Percentiles rank a stretch among this genome's conserved stretches.
These are phyloP conservation scores for Sitta europaea DNA, from an alignment of 2,113 vertebrate species.

Conservation along the genomic window DNA sequence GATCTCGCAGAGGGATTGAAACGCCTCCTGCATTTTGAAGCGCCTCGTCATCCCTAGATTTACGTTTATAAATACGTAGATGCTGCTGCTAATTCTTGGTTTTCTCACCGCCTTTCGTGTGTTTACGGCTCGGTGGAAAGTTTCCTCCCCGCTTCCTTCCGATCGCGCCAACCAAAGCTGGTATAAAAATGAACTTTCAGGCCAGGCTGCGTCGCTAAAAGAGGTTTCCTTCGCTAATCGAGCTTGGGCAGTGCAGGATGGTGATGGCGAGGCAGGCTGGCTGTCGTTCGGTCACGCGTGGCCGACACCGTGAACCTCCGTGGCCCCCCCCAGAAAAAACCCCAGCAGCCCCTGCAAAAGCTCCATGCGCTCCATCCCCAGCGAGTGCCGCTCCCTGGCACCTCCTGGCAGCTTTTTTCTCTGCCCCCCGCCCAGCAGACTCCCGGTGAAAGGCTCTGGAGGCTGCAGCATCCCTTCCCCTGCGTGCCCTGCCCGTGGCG, in stretches of 20 bases:
- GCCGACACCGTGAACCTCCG: not conserved
- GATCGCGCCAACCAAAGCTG: not conserved
- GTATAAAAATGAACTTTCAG: not conserved
- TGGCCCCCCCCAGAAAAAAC: not conserved
- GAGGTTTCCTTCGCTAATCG: not conserved
- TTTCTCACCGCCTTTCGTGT: not conserved
- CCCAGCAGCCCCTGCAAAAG: not conserved
- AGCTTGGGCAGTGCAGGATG: not conserved
- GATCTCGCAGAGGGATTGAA: not conserved
- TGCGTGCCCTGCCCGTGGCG: not conserved
- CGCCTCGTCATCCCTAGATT: not conserved
- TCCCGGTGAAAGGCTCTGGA: not conserved
- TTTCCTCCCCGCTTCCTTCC: not conserved
- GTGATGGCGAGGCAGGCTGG: not conserved
- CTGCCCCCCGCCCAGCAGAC: not conserved
- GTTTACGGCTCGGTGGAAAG: not conserved
- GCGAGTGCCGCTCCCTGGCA: not conserved
- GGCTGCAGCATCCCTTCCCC: not conserved
- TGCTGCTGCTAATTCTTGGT: not conserved
- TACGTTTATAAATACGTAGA: not conserved
- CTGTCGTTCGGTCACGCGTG: not conserved
- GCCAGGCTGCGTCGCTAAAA: not conserved
- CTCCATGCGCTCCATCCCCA: not conserved
- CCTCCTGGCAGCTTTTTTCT: not conserved
- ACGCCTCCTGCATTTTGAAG: not conserved